These are phyloP conservation scores for Tubulanus polymorphus DNA, from an alignment of 2,888 invertebrate genomes.

Conservation along the genomic window DNA sequence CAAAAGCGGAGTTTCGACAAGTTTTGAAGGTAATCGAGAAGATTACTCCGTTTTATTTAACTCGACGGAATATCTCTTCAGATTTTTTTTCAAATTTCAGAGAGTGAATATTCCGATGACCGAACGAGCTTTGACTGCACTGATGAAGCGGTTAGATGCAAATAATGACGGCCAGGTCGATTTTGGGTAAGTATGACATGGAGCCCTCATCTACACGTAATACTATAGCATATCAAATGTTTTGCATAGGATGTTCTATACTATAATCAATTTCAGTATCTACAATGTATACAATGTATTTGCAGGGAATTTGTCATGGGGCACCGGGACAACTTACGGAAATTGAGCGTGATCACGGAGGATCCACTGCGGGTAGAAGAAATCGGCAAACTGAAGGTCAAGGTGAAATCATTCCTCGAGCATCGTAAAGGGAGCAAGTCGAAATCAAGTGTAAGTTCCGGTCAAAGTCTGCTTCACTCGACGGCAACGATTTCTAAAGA, in stretches of 20 bases:
- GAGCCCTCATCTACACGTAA: background rate
- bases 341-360: conserved; percentile 16
- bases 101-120: conserved; percentile 34
- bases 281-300: too few species aligned
- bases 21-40: conserved; percentile 31
- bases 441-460: too few species aligned
- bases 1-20: conserved; percentile 30
- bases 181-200: conserved; percentile 26
- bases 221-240: too few species aligned
- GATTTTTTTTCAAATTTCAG: conserved; percentile 21
- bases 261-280: too few species aligned
- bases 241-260: too few species aligned
- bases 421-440: too few species aligned
- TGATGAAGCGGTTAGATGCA: conserved; percentile 33
- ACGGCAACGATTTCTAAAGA: too few species aligned
- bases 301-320: conserved; percentile 28
- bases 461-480: too few species aligned
- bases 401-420: too few species aligned
- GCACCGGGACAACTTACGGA: conserved; percentile 30
- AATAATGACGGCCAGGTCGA: conserved; percentile 34
- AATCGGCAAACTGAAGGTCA: too few species aligned
- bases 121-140: conserved; percentile 29
- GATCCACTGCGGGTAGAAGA: too few species aligned
- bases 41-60: too few species aligned
- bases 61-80: background rate